phyloP scores from a whole-genome alignment of 2,113 vertebrate species.

The Pollachius pollachius region DNA sequence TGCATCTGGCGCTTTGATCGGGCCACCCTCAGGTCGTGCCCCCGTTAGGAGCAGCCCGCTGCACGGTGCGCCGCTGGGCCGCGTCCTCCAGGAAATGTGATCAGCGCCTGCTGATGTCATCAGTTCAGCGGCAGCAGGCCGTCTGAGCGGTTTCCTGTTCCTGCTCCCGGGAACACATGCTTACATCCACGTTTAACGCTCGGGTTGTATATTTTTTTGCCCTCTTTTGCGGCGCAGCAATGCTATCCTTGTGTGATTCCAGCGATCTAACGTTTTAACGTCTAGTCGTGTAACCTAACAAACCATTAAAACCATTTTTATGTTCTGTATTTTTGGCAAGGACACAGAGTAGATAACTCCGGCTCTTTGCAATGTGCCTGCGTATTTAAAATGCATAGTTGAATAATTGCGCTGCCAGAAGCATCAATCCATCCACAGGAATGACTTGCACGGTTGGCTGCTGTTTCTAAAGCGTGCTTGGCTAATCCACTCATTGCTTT shows the following conservation, averaged over 20 bases:
- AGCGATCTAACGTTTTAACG: too few species aligned
- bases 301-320: constrained; percentile 38
- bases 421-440: constrained; percentile 66
- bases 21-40: constrained; percentile 13
- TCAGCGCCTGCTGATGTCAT: constrained; percentile 38
- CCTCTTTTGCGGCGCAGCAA: too few species aligned
- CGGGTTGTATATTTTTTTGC: too few species aligned
- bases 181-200: too few species aligned
- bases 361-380: constrained; percentile 13
- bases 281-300: constrained; percentile 15
- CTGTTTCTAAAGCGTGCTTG: constrained; percentile 66
- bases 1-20: constrained; percentile 46
- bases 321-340: constrained; percentile 30
- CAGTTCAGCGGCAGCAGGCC: constrained; percentile 8
- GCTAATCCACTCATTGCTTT: constrained; percentile 78
- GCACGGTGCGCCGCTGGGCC: not conserved
- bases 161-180: constrained; percentile 8
- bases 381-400: constrained; percentile 61
- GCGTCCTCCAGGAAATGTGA: constrained; percentile 29
- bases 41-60: constrained; percentile 10
- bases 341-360: constrained; percentile 28
- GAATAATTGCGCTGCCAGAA: constrained; percentile 65
- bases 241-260: too few species aligned
- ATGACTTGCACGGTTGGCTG: constrained; percentile 73
- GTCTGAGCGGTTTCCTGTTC: constrained; percentile 27